These are phyloP conservation scores for Patiria pectinifera DNA, from an alignment of 53 echinoderm and acorn worm species.

Conservation along the genomic window DNA sequence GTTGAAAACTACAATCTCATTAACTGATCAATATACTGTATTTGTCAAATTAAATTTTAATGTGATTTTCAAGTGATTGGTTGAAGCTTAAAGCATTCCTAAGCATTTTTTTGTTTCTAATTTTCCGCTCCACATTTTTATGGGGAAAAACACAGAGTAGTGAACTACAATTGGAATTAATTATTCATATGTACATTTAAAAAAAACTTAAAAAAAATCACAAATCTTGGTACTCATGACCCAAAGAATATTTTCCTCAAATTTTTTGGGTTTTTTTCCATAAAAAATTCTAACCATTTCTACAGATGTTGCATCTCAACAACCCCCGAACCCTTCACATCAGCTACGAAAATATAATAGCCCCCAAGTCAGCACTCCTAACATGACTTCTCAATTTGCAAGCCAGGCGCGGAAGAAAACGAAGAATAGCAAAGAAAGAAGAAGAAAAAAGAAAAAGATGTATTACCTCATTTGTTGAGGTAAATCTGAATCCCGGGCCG, in stretches of 20 bases:
- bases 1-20: no score
- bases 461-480: conserved; percentile 43
- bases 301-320: no score
- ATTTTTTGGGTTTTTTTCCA: not conserved
- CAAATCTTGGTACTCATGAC: not conserved
- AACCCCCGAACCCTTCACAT: no score
- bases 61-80: no score
- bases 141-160: no score
- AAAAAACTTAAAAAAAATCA: not conserved
- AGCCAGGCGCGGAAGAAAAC: not conserved
- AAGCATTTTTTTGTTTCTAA: no score
- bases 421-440: not conserved
- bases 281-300: not conserved
- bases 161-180: no score
- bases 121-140: no score
- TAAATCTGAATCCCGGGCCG: not conserved
- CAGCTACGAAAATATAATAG: not conserved
- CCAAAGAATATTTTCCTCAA: not conserved
- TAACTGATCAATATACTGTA: no score
- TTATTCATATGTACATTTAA: no score
- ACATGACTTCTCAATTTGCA: not conserved
- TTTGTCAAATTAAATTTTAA: no score
- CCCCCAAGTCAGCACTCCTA: not conserved
- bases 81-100: no score
- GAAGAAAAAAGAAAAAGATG: not conserved